Evolutionary conservation across 2,888 invertebrate genomes (phyloP), one percentile per base, ranked within the genome.

Genomic region (Plagodis dolabraria): DNA sequence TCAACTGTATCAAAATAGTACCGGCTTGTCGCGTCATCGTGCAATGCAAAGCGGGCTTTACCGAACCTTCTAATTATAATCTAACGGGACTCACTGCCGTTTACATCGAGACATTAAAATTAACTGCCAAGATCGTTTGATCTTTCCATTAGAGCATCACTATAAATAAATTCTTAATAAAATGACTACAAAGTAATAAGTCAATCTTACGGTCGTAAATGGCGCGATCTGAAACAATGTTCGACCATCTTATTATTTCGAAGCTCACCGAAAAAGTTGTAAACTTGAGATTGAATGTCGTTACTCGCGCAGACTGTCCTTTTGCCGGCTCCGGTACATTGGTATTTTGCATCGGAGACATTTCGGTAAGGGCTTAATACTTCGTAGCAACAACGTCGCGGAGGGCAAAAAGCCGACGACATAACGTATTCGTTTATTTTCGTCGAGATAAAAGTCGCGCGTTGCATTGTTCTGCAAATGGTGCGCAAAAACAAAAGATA

Each of bases 51-150:
- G 76, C 80, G 72, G 77, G 77, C 80, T 82, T 77, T 74, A 83
- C 85, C 82, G 79, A 86, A 85, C 78, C 77, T 82, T 89, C 90
- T 90, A 92, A 91, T 92, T 91, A 92, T 92, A 22, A 91, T 86
- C 88, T 85, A 88, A 82, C 88, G 79, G 75, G 80, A 67, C 75
- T 75, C 79, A 75, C 77, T 85, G 80, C 81, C 85, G 85, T 85
- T 86, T 86, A 87, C 89, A 89, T 84, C 75, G 86, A 86, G 90
- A 89, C 91, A 91, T 91, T 90, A 92, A 92, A 91, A 91, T 91
- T 89, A 91, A 91, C 90, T 88, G 83, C 84, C 79, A 80, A 79
- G 75, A 76, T 79, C 90, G 83, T 92, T 92, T 92, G 92, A 92
- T 92, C 92, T 92, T 92, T 91, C 89, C 91, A 91, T 91, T 91